Evolutionary conservation across 2,888 invertebrate genomes (phyloP).

Genomic region (Ectemnius continuus): DNA sequence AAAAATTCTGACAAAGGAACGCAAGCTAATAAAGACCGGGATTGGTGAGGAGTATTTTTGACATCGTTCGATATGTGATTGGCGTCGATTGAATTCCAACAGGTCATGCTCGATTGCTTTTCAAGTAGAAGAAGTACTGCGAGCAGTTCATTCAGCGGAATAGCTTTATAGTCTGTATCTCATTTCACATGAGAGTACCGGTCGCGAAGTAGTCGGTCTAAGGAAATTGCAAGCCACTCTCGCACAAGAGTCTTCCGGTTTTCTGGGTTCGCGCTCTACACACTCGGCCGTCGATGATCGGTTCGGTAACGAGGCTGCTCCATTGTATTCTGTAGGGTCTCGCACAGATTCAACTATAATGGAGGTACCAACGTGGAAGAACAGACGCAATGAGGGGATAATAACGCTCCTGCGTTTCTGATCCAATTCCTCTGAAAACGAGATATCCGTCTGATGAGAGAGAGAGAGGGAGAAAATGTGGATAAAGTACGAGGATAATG

Average conservation of each 20-base stretch:
- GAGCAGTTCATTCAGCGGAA: not conserved
- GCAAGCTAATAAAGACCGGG: too few relatives aligned
- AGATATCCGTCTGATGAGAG: conserved; percentile 26
- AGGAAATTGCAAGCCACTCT: not conserved
- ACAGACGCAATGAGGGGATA: conserved; percentile 1
- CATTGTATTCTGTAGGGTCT: not conserved
- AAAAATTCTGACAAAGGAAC: too few relatives aligned
- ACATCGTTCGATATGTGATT: too few relatives aligned
- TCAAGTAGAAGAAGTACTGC: not conserved
- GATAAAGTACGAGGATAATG: conserved; percentile 21
- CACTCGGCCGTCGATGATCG: too few relatives aligned
- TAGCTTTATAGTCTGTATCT: not conserved
- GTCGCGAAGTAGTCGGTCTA: not conserved
- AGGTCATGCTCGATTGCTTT: too few relatives aligned
- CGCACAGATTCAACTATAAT: conserved; percentile 17
- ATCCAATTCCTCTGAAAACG: conserved; percentile 44
- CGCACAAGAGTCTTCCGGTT: too few relatives aligned
- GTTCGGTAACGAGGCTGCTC: not conserved
- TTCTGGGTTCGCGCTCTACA: too few relatives aligned
- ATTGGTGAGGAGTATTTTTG: too few relatives aligned
- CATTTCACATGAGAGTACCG: not conserved
- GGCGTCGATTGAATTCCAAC: too few relatives aligned
- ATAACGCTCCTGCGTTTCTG: conserved; percentile 35
- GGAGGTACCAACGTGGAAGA: conserved; percentile 24
- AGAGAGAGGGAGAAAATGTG: conserved; percentile 6